A percentile compares a stretch with the other conserved stretches of the same genome.
Conservation (phyloP, 2,888 invertebrate genomes). For the Dryadula phaetusa region DNA sequence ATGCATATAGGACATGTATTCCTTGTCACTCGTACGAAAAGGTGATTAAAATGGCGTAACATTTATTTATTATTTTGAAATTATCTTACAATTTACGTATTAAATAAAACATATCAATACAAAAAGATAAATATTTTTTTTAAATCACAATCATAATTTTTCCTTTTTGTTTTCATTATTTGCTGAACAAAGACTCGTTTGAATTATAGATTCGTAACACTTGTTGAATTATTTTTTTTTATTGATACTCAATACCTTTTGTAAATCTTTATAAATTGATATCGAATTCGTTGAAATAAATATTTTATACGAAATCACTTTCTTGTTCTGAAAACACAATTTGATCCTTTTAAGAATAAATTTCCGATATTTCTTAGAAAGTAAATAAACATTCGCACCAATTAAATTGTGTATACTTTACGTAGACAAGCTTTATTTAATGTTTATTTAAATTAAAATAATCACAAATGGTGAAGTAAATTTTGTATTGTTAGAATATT, state of each 20-base stretch:
- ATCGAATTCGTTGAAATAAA: slow-evolving; percentile 1
- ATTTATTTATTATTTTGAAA: too few species aligned
- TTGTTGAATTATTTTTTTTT: slow-evolving; percentile 12
- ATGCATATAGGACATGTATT: too few species aligned
- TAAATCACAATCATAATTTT: neutral
- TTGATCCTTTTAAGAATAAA: neutral
- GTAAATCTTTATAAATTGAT: slow-evolving; percentile 14
- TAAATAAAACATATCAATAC: neutral
- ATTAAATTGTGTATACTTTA: neutral
- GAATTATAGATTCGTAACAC: slow-evolving; percentile 10
- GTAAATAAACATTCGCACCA: neutral
- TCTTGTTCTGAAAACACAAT: neutral
- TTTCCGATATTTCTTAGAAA: neutral
- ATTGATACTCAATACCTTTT: slow-evolving; percentile 15
- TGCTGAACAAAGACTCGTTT: neutral
- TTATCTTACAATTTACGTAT: too few species aligned
- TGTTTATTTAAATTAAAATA: neutral
- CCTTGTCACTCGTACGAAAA: too few species aligned
- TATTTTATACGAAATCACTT: slow-evolving; percentile 9
- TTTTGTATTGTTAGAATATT: too few species aligned
- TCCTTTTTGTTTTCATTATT: slow-evolving; percentile 4
- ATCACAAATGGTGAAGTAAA: too few species aligned
- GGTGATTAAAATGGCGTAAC: too few species aligned
- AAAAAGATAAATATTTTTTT: neutral
- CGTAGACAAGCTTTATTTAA: neutral